phyloP scores from a whole-genome alignment of 2,888 invertebrate genomes.

The Hypena proboscidalis region DNA sequence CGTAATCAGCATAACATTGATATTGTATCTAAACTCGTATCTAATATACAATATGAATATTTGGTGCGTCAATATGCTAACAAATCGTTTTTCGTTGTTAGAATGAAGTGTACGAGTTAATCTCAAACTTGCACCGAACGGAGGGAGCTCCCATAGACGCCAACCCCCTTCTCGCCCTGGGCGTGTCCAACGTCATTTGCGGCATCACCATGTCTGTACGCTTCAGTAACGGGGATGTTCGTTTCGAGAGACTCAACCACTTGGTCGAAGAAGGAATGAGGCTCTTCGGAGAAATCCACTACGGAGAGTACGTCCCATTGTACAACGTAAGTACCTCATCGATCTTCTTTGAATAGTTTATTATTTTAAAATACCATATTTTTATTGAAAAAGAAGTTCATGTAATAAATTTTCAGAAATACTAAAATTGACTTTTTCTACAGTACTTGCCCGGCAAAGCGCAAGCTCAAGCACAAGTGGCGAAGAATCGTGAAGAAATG shows the following conservation, averaged over 20 bases:
- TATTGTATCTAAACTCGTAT: too few relatives aligned
- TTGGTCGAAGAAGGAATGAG: conserved; percentile 97
- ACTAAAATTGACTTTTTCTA: conserved; percentile 27
- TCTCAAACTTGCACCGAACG: conserved; percentile 86
- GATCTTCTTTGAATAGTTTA: neutral
- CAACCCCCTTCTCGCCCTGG: conserved; percentile 90
- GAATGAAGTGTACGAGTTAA: conserved; percentile 91
- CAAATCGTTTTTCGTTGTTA: conserved; percentile 57
- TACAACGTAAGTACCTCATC: conserved; percentile 81
- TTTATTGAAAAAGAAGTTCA: neutral
- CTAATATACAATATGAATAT: neutral
- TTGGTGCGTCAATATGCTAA: conserved; percentile 2
- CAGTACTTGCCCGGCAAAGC: conserved; percentile 87
- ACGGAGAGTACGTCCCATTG: conserved; percentile 93
- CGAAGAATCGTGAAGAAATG: conserved; percentile 93
- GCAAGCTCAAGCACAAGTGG: conserved; percentile 86
- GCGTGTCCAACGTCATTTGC: conserved; percentile 96
- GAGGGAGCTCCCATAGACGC: conserved; percentile 90
- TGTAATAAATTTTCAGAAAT: neutral
- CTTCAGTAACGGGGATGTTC: conserved; percentile 91
- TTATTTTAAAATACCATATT: neutral
- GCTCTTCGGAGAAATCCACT: conserved; percentile 92
- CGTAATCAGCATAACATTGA: too few relatives aligned
- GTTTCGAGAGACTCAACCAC: conserved; percentile 92
- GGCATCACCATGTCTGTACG: conserved; percentile 95